These are phyloP conservation scores for Scaptomyza hsui DNA, from an alignment of 1,140 invertebrate genomes.

Conservation along the genomic window DNA sequence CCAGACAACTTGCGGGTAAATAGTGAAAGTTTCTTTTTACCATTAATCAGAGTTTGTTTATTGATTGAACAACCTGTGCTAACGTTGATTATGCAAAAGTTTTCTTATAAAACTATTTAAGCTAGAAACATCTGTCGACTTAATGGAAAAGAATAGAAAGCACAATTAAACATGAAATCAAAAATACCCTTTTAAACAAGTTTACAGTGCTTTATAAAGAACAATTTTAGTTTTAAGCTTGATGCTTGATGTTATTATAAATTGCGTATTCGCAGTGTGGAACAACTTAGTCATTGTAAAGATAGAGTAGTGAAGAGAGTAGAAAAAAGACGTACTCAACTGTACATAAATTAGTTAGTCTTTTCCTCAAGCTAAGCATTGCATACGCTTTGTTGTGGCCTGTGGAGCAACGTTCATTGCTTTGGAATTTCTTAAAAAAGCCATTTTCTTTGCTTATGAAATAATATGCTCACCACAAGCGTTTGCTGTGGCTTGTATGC, in stretches of 20 bases:
- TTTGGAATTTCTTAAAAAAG: slow-evolving; percentile 56
- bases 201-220: neutral
- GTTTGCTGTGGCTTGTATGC: slow-evolving; percentile 74
- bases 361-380: slow-evolving; percentile 28
- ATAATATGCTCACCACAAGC: slow-evolving; percentile 73
- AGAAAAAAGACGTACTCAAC: slow-evolving; percentile 16
- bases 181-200: slow-evolving; percentile 2
- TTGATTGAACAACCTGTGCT: slow-evolving; percentile 8
- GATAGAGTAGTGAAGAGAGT: neutral
- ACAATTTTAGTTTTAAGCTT: neutral
- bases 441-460: slow-evolving; percentile 41
- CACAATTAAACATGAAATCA: neutral
- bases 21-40: slow-evolving; percentile 15
- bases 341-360: slow-evolving; percentile 26
- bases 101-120: slow-evolving; percentile 29
- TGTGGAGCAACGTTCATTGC: slow-evolving; percentile 15
- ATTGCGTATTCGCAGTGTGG: slow-evolving; percentile 36
- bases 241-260: no score
- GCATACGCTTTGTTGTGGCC: slow-evolving; percentile 48
- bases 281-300: slow-evolving; percentile 13
- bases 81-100: slow-evolving; percentile 12
- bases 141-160: neutral
- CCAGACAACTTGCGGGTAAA: slow-evolving; percentile 44
- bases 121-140: slow-evolving; percentile 1
- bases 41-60: slow-evolving; percentile 37